phyloP scores from a whole-genome alignment of 2,797 vertebrate species.

The Pseudochaenichthys georgianus region DNA sequence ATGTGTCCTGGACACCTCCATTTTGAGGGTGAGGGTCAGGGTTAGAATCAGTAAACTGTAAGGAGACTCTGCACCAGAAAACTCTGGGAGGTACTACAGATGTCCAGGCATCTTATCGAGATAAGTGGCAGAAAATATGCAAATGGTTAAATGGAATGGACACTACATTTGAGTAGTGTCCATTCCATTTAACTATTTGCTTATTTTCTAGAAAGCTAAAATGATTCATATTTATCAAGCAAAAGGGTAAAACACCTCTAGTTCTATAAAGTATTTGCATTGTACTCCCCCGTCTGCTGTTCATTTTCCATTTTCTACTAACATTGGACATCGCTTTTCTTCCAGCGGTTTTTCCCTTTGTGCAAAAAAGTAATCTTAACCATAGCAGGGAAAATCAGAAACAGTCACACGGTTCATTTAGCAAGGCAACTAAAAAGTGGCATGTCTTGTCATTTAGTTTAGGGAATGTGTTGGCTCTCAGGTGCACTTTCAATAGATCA shows the following conservation, averaged over 20 bases:
- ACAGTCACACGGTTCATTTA: not conserved
- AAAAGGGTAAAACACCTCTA: not conserved
- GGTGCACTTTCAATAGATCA: not conserved
- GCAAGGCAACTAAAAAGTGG: conserved; percentile 1
- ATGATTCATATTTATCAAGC: not conserved
- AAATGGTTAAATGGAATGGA: not conserved
- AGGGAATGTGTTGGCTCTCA: not conserved
- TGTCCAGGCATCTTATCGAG: not conserved
- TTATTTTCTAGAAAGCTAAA: too few species aligned
- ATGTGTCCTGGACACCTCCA: conserved; percentile 3
- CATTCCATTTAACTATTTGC: too few species aligned
- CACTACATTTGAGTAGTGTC: too few species aligned
- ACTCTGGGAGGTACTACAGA: not conserved
- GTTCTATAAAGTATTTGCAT: not conserved
- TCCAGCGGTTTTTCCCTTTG: not conserved
- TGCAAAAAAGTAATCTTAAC: conserved; percentile 4
- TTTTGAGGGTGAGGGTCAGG: not conserved
- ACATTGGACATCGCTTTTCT: not conserved
- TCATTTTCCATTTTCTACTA: not conserved
- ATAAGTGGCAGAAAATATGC: not conserved
- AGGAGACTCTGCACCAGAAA: conserved; percentile 10
- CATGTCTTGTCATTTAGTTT: not conserved
- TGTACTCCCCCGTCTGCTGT: not conserved
- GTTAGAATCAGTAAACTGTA: not conserved
- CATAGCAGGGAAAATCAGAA: not conserved